Evolutionary conservation across 2,113 vertebrate species (phyloP).

Genomic region (Epinephelus moara): DNA sequence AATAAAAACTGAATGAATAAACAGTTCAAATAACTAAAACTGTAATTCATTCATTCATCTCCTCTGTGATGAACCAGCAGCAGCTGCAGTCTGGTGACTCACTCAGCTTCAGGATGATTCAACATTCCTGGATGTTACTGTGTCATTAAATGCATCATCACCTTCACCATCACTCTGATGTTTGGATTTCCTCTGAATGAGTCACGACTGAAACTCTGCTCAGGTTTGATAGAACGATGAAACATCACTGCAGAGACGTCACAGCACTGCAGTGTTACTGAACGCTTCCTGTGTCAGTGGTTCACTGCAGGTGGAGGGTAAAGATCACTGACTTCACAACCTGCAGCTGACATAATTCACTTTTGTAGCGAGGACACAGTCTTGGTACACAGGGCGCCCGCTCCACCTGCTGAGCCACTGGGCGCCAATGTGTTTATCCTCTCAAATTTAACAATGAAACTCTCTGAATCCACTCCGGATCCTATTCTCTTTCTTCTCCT

Average conservation of each 20-base stretch:
- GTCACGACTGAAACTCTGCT: background rate
- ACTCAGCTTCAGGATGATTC: background rate
- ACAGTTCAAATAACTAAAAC: too few species aligned
- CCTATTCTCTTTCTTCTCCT: too few species aligned
- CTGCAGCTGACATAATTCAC: background rate
- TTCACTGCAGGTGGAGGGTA: too few species aligned
- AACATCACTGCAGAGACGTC: background rate
- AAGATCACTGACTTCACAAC: too few species aligned
- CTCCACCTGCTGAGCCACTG: too few species aligned
- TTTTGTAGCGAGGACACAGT: too few species aligned
- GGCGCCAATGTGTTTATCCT: too few species aligned
- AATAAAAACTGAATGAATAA: too few species aligned
- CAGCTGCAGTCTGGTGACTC: background rate
- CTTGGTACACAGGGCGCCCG: too few species aligned
- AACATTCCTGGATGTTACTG: background rate
- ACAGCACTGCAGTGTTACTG: background rate
- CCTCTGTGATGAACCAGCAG: background rate
- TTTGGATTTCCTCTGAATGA: conserved; percentile 11
- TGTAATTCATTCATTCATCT: too few species aligned
- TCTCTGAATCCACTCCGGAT: background rate
- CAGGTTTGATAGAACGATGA: background rate
- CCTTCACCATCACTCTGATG: background rate
- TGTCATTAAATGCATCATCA: background rate
- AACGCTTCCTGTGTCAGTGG: too few species aligned
- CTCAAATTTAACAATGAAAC: background rate